A percentile compares a stretch with the other conserved stretches of the same genome.
phyloP scores from a whole-genome alignment of 2,113 vertebrate species.

The cat (Felis catus) region F.catus_Fca126_mat1.0 CM031420.1:105714001-105714500 shows the following conservation, averaged over 20 bases:
- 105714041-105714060: not conserved
- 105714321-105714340: not conserved
- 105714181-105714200: not conserved
- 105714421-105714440: not conserved
- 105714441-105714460: not conserved
- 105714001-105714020: slow-evolving; percentile 5
- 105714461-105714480: not conserved
- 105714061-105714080: not conserved
- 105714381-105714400: not conserved
- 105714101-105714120: not conserved
- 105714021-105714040: not conserved
- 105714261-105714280: not conserved
- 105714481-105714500: not conserved
- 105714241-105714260: not conserved
- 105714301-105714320: not conserved
- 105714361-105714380: not conserved
- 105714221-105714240: not conserved
- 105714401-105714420: not conserved
- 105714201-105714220: not conserved
- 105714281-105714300: not conserved
- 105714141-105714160: not conserved
- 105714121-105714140: not conserved
- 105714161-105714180: not conserved
- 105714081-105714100: not conserved
- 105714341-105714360: not conserved